Percentiles rank a stretch among this genome's conserved stretches.
These are phyloP conservation scores for Axinella damicornis DNA, from an alignment of 37 sponge, comb jelly and placozoan genomes.

Conservation along the genomic window DNA sequence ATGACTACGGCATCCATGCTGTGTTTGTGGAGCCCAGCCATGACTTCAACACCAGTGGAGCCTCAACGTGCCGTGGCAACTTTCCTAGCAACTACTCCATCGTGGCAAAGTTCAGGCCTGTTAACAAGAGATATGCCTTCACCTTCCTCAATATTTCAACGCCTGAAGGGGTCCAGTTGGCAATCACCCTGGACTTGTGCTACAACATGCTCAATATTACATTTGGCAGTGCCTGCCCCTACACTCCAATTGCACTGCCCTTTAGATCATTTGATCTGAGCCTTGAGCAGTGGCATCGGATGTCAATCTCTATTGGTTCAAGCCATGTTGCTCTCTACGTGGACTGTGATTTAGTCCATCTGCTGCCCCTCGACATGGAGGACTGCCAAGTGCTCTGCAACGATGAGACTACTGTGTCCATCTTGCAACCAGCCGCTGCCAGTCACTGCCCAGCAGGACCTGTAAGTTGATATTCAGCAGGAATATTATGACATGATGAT, in stretches of 20 bases:
- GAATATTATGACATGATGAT: too few species aligned
- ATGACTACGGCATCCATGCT: slow-evolving; percentile 19
- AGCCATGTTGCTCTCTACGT: background rate
- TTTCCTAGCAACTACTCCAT: slow-evolving; percentile 43
- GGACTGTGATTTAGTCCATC: slow-evolving; percentile 1
- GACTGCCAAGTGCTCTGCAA: background rate
- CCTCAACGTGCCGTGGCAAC: slow-evolving; percentile 20
- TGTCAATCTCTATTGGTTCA: slow-evolving; percentile 9
- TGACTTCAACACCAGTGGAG: background rate
- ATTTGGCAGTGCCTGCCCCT: background rate
- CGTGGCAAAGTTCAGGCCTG: slow-evolving; percentile 31
- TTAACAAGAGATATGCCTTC: background rate
- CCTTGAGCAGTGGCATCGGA: slow-evolving; percentile 26
- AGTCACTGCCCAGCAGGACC: background rate
- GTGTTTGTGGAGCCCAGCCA: background rate
- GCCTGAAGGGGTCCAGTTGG: background rate
- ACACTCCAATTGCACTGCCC: too few species aligned
- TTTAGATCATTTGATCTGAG: background rate
- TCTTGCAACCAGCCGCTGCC: background rate
- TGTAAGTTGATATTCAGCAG: background rate
- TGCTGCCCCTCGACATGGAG: background rate
- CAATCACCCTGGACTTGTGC: slow-evolving; percentile 39
- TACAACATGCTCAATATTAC: background rate
- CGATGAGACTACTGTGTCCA: background rate
- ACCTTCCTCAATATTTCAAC: slow-evolving; percentile 41